Conservation (phyloP, 2,113 vertebrate genomes). For the Myanophis thanlyinensis region DNA sequence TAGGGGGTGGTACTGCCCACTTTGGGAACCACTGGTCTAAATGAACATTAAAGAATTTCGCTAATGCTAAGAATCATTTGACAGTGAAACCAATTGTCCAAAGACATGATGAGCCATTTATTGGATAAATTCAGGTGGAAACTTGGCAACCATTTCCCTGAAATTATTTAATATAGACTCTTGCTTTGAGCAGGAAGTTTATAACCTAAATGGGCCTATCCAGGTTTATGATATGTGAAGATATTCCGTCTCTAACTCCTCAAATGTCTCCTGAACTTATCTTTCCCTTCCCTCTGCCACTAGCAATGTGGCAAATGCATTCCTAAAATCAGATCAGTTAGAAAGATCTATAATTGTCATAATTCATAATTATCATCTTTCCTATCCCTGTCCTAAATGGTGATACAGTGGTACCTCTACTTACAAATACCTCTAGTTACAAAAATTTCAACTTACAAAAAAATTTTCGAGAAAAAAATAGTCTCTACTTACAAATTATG, state of each 20-base stretch:
- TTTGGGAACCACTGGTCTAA: too few species aligned
- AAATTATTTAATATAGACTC: not conserved
- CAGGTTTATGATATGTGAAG: not conserved
- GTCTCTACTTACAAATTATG: too few species aligned
- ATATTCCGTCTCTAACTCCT: not conserved
- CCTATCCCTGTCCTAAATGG: not conserved
- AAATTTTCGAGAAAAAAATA: too few species aligned
- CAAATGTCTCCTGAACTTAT: not conserved
- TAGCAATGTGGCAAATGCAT: not conserved
- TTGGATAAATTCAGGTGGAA: not conserved
- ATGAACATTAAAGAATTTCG: not conserved
- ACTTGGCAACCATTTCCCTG: not conserved
- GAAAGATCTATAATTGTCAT: not conserved
- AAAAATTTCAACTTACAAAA: too few species aligned
- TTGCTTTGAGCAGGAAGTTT: not conserved
- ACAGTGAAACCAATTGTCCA: not conserved
- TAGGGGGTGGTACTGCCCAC: too few species aligned
- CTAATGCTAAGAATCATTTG: not conserved
- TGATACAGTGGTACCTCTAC: too few species aligned
- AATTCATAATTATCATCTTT: not conserved
- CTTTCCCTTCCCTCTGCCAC: not conserved
- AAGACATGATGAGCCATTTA: not conserved
- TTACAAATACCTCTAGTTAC: too few species aligned
- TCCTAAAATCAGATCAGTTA: not conserved
- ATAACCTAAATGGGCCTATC: not conserved